Evolutionary conservation across 1,140 invertebrate species (phyloP).

Genomic region (Drosophila repletoides): DNA sequence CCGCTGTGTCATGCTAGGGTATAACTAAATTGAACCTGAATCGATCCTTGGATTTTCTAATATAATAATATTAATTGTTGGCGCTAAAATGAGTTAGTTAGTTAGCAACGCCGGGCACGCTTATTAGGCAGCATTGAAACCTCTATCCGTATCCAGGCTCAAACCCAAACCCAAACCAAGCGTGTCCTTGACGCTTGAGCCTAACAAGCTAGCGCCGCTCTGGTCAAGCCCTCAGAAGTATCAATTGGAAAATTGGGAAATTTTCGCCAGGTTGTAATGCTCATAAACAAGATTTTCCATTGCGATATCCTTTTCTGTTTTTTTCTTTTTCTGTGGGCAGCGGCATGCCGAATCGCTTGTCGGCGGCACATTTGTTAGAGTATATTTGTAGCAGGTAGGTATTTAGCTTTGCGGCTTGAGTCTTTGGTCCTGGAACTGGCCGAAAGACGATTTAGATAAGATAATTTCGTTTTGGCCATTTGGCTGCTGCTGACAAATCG

Average conservation of each 20-base stretch:
- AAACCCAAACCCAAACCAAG: conserved; percentile 13
- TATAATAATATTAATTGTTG: conserved; percentile 61
- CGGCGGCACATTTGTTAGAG: conserved; percentile 54
- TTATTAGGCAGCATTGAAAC: conserved; percentile 74
- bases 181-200: conserved; percentile 61
- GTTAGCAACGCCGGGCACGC: conserved; percentile 59
- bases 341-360: conserved; percentile 57
- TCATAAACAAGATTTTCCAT: conserved; percentile 78
- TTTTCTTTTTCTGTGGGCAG: too few relatives aligned
- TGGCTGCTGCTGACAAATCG: conserved; percentile 74
- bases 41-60: too few relatives aligned
- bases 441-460: conserved; percentile 61
- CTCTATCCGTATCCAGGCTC: too few relatives aligned
- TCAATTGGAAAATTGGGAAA: conserved; percentile 73
- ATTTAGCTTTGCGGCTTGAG: conserved; percentile 21
- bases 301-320: conserved; percentile 50
- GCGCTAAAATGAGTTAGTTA: conserved; percentile 61
- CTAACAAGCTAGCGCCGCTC: conserved; percentile 53
- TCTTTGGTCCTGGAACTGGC: conserved; percentile 13
- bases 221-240: conserved; percentile 33
- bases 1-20: conserved; percentile 52
- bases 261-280: conserved; percentile 74
- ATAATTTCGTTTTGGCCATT: conserved; percentile 37
- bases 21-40: conserved; percentile 59
- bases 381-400: conserved; percentile 5